phyloP scores from a whole-genome alignment of 2,888 invertebrate species.

The Hermaeophaga mercurialis region DNA sequence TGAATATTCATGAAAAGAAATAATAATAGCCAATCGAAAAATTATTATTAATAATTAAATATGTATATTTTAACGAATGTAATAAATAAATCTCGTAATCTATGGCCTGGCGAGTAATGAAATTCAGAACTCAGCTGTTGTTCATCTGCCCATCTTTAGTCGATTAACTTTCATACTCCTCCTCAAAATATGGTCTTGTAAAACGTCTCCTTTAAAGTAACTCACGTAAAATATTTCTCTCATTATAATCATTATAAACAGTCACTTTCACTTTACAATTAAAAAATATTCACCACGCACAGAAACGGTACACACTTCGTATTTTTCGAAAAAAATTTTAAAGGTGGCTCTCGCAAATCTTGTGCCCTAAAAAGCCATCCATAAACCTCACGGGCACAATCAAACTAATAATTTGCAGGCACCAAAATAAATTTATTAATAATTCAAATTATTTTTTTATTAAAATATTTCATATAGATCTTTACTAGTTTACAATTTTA shows the following conservation, averaged over 20 bases:
- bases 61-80: slow-evolving; percentile 14
- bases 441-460: no score
- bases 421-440: no score
- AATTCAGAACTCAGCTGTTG: slow-evolving; percentile 16
- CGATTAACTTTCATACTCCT: slow-evolving; percentile 23
- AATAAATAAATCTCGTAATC: slow-evolving; percentile 23
- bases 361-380: slow-evolving; percentile 11
- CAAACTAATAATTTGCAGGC: no score
- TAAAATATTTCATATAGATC: no score
- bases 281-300: slow-evolving; percentile 17
- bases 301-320: slow-evolving; percentile 7
- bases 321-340: slow-evolving; percentile 14
- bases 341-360: slow-evolving; percentile 7
- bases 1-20: slow-evolving; percentile 9
- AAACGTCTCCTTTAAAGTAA: slow-evolving; percentile 12
- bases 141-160: slow-evolving; percentile 21
- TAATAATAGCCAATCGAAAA: slow-evolving; percentile 5
- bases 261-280: slow-evolving; percentile 19
- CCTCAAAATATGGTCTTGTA: slow-evolving; percentile 17
- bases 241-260: slow-evolving; percentile 21
- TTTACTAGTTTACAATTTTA: no score
- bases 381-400: background rate
- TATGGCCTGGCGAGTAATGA: slow-evolving; percentile 11
- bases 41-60: slow-evolving; percentile 13
- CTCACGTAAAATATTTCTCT: slow-evolving; percentile 16